phyloP scores from a whole-genome alignment of 37 sponge, comb jelly and placozoan genomes.

The Trichoplax adhaerens region DNA sequence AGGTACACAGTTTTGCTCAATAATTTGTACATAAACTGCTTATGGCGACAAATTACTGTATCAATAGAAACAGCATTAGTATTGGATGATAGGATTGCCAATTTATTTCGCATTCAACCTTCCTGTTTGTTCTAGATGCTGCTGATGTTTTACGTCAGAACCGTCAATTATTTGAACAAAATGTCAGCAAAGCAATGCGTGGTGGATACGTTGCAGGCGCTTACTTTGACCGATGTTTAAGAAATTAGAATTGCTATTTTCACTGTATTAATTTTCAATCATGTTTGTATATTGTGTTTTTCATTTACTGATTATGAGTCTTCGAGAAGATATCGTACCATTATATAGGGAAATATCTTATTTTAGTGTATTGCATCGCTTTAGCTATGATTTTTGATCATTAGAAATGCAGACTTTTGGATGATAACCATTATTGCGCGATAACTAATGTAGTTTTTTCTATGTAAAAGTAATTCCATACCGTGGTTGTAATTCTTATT shows the following conservation, averaged over 20 bases:
- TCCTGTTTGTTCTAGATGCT: slow-evolving; percentile 43
- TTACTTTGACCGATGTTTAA: slow-evolving; percentile 52
- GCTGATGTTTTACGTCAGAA: slow-evolving; percentile 72
- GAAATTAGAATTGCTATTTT: background rate
- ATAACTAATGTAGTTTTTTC: no score
- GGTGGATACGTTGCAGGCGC: slow-evolving; percentile 76
- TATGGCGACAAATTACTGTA: background rate
- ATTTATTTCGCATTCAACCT: background rate
- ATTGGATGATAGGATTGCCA: background rate
- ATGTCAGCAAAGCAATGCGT: slow-evolving; percentile 78
- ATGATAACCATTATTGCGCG: no score
- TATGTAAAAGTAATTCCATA: no score
- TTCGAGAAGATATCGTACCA: no score
- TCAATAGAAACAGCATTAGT: background rate
- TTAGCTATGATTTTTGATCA: no score
- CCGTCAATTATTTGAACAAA: slow-evolving; percentile 82
- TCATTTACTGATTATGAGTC: no score
- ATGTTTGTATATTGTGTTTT: no score
- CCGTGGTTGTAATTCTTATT: no score
- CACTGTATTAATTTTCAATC: no score
- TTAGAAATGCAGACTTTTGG: no score
- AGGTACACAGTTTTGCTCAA: slow-evolving; percentile 23
- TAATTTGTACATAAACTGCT: background rate
- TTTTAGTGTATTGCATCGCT: no score
- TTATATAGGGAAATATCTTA: no score